Evolutionary conservation across 2,113 vertebrate species (phyloP), one percentile per base, ranked within the genome.

Genomic region (Pseudorectes ferrugineus): DNA sequence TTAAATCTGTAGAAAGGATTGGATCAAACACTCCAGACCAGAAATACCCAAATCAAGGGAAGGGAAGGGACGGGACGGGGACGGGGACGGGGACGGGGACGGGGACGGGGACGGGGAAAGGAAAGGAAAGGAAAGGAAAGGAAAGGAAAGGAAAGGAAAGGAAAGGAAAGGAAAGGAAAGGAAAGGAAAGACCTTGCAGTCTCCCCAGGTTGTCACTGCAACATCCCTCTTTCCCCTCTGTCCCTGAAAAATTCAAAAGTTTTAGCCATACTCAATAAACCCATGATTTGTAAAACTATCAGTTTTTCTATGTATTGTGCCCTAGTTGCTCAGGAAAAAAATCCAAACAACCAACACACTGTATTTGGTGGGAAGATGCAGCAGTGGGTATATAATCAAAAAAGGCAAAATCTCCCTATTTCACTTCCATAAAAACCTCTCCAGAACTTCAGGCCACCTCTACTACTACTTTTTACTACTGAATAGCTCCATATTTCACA

Each of bases 281-380:
- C 26, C 0, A 5, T 24, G 21, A 38, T 36, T 68, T 76, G 22
- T 48, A 38, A 72, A 87, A 29, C n/a, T 20, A 46, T 35, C 38
- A 71, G 43, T 9, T 3, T 54, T 61, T 67, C 31, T 59, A 25
- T 3, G 7, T 33, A 14, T 14, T 0, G 0, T 45, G 28, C 14
- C 54, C 21, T 0, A 43, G n/a, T 8, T 54, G 49, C 7, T 25
- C 38, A n/a, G 59, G 36, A 23, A 58, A 28, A 66, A 52, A 63
- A 22, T 21, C 4, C 24, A 58, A 36, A 8, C 46, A 77, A 59
- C 2, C 14, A 70, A 52, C 1, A 13, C 17, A 15, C n/a, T 45
- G 1, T 14, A 38, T 57, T 86, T 28, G 10, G n/a, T 29, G 33
- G 28, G n/a, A 85, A 85, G n/a, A 46, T 8, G 29, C 6, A 76